Evolutionary conservation across 2,797 vertebrate species (phyloP).

Genomic region (Thunnus albacares): DNA sequence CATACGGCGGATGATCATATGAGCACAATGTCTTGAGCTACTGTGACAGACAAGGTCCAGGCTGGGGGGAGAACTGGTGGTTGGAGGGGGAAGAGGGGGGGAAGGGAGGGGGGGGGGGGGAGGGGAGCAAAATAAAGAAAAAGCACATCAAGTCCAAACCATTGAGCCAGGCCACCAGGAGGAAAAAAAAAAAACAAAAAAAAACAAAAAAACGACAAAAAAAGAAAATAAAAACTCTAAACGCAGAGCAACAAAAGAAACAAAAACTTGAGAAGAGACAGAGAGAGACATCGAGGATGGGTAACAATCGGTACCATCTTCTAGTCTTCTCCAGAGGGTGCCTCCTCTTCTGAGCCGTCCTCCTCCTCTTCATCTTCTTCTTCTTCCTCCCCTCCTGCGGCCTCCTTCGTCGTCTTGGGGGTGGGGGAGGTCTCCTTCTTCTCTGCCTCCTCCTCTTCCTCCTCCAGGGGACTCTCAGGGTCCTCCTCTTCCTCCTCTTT

Average conservation of each 20-base stretch:
- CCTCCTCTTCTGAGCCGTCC: conserved; percentile 97
- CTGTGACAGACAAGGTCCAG: conserved; percentile 15
- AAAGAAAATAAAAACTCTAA: conserved; percentile 58
- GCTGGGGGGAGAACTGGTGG: conserved; percentile 1
- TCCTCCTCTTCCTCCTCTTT: conserved; percentile 91
- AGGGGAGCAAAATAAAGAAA: conserved; percentile 11
- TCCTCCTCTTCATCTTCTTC: conserved; percentile 88
- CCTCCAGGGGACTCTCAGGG: conserved; percentile 85
- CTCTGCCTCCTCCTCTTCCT: conserved; percentile 89
- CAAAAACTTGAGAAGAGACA: conserved; percentile 59
- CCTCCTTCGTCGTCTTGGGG: conserved; percentile 89
- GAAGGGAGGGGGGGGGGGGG: conserved; percentile 1
- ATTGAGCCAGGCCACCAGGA: conserved; percentile 85
- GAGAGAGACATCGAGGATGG: conserved; percentile 57
- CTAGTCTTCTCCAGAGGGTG: conserved; percentile 98
- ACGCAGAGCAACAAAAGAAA: conserved; percentile 73
- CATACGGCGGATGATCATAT: conserved; percentile 40
- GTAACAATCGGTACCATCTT: conserved; percentile 68
- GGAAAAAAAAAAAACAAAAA: not conserved
- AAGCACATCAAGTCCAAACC: conserved; percentile 82
- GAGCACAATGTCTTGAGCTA: conserved; percentile 53
- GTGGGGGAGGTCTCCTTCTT: conserved; percentile 90
- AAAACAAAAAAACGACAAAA: conserved; percentile 32
- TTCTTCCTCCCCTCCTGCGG: conserved; percentile 77
- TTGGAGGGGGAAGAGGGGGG: not conserved